These are phyloP conservation scores for Anarsia innoxiella DNA, from an alignment of 2,888 invertebrate genomes.

Conservation along the genomic window DNA sequence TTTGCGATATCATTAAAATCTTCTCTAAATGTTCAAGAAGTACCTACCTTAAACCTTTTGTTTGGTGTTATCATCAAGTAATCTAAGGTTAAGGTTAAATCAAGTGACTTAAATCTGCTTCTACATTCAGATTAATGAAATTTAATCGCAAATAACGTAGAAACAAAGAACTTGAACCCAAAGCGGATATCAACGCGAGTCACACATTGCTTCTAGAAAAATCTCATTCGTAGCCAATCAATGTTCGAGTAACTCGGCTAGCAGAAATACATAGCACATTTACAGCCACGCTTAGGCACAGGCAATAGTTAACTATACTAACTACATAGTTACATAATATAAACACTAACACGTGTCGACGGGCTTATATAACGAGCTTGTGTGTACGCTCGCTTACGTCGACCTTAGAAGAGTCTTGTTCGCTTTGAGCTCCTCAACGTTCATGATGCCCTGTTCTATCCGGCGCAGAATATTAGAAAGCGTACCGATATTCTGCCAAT, in stretches of 20 bases:
- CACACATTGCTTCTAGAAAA: conserved; percentile 19
- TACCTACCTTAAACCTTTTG: too few species aligned
- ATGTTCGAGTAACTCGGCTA: conserved; percentile 17
- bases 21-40: too few species aligned
- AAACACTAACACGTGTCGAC: conserved; percentile 51
- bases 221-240: conserved; percentile 17
- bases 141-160: too few species aligned
- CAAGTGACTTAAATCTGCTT: too few species aligned
- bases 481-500: background rate
- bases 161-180: too few species aligned
- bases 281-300: conserved; percentile 16
- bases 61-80: too few species aligned
- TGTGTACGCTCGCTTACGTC: conserved; percentile 26
- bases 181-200: too few species aligned
- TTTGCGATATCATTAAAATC: too few species aligned
- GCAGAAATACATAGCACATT: conserved; percentile 23
- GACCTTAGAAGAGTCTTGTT: conserved; percentile 21
- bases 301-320: conserved; percentile 12
- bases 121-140: too few species aligned
- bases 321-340: conserved; percentile 43
- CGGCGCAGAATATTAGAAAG: conserved; percentile 7
- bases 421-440: conserved; percentile 14
- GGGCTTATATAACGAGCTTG: conserved; percentile 35
- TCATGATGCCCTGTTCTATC: conserved; percentile 5
- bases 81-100: too few species aligned